Conservation (phyloP, 2,113 vertebrate species). For the Cisticola juncidis region DNA sequence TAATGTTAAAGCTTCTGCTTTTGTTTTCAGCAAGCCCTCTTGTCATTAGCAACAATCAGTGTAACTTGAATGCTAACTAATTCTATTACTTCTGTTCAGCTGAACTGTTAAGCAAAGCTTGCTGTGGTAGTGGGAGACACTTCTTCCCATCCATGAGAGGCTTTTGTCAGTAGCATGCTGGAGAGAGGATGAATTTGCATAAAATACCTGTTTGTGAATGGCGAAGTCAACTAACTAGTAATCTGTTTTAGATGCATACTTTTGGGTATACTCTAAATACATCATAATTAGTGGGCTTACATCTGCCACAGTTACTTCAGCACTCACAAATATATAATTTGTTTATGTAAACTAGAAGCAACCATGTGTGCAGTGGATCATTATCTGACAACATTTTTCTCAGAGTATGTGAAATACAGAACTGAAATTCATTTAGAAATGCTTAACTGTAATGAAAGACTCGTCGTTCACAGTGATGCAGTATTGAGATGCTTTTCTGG, state of each 20-base stretch:
- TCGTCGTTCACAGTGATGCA: neutral
- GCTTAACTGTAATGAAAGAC: constrained; percentile 22
- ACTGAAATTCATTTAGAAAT: constrained; percentile 27
- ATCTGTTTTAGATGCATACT: constrained; percentile 48
- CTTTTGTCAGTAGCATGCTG: neutral
- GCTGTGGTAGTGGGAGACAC: neutral
- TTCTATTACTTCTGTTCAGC: constrained; percentile 52
- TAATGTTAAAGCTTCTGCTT: neutral
- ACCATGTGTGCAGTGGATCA: constrained; percentile 13
- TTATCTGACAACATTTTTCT: constrained; percentile 32
- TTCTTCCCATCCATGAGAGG: neutral
- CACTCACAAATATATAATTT: constrained; percentile 23
- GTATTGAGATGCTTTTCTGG: neutral
- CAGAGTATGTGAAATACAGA: constrained; percentile 14
- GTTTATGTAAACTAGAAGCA: constrained; percentile 53
- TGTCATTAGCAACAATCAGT: constrained; percentile 23
- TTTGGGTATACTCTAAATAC: neutral
- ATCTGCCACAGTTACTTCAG: constrained; percentile 31
- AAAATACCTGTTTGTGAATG: constrained; percentile 44
- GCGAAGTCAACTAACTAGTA: constrained; percentile 44
- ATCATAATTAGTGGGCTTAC: constrained; percentile 56
- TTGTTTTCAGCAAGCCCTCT: neutral
- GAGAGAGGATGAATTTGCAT: neutral
- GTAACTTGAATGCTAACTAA: constrained; percentile 36
- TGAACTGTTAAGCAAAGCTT: constrained; percentile 44